Percentiles rank a stretch among this genome's conserved stretches.
phyloP scores from a whole-genome alignment of 2,888 invertebrate species.

The Bellardia pandia region DNA sequence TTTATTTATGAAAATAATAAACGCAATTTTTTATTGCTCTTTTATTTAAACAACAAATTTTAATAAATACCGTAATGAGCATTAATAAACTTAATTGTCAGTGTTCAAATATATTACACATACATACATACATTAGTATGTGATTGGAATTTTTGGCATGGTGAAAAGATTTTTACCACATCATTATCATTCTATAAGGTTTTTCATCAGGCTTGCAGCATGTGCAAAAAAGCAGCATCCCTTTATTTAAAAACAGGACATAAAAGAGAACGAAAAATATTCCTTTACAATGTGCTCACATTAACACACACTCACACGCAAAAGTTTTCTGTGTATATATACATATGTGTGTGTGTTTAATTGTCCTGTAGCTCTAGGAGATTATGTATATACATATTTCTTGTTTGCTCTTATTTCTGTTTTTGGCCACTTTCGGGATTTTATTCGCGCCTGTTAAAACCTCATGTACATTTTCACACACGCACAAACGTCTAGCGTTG shows the following conservation, averaged over 20 bases:
- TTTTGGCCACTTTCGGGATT: not conserved
- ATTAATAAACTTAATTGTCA: not conserved
- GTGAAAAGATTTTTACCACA: slow-evolving; percentile 24
- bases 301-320: not conserved
- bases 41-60: not conserved
- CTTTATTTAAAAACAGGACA: not conserved
- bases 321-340: not conserved
- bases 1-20: not conserved
- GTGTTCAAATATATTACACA: not conserved
- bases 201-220: slow-evolving; percentile 53
- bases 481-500: slow-evolving; percentile 12
- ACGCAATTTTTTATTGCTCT: not conserved
- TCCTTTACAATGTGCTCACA: slow-evolving; percentile 5
- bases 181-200: slow-evolving; percentile 61
- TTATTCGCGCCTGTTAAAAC: slow-evolving; percentile 63
- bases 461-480: slow-evolving; percentile 56
- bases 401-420: not conserved
- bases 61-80: slow-evolving; percentile 4
- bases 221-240: not conserved
- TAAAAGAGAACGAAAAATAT: not conserved
- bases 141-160: slow-evolving; percentile 3
- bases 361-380: not conserved
- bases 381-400: not conserved
- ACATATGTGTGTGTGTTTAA: slow-evolving; percentile 10
- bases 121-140: too few relatives aligned